Evolutionary conservation across 2,888 invertebrate genomes (phyloP).

Genomic region (Epistrophe grossulariae): DNA sequence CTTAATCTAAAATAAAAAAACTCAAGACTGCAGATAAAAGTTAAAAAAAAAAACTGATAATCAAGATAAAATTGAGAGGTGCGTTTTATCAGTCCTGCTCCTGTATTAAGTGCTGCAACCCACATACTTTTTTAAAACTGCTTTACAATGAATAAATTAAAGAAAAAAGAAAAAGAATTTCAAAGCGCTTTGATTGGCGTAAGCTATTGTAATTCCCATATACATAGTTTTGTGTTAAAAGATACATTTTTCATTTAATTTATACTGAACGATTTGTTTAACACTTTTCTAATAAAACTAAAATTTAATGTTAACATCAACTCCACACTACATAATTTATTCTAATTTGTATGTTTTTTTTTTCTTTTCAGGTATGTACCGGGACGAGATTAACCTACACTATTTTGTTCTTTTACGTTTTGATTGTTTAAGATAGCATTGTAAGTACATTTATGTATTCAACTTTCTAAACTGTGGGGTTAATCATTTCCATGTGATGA

Average conservation of each 20-base stretch:
- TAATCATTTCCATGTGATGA: background rate
- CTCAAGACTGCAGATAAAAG: background rate
- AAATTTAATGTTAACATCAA: background rate
- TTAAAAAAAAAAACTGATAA: background rate
- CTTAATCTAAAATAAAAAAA: background rate
- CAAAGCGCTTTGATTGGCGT: background rate
- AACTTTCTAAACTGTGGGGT: background rate
- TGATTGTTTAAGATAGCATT: background rate
- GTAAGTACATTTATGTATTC: slow-evolving; percentile 8
- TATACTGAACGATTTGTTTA: background rate
- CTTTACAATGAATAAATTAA: background rate
- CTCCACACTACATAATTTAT: background rate
- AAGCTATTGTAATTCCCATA: background rate
- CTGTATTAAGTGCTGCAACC: slow-evolving; percentile 6
- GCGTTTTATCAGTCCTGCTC: background rate
- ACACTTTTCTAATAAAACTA: background rate
- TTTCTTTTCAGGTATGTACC: slow-evolving; percentile 19
- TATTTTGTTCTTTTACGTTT: background rate
- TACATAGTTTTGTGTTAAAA: background rate
- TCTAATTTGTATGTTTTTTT: background rate
- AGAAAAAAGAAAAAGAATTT: background rate
- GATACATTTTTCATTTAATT: background rate
- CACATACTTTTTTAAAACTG: background rate
- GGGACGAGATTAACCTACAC: background rate
- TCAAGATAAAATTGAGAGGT: background rate